Base-by-base conservation (phyloP, 2,113 vertebrate species). In the Indicator indicator region DNA sequence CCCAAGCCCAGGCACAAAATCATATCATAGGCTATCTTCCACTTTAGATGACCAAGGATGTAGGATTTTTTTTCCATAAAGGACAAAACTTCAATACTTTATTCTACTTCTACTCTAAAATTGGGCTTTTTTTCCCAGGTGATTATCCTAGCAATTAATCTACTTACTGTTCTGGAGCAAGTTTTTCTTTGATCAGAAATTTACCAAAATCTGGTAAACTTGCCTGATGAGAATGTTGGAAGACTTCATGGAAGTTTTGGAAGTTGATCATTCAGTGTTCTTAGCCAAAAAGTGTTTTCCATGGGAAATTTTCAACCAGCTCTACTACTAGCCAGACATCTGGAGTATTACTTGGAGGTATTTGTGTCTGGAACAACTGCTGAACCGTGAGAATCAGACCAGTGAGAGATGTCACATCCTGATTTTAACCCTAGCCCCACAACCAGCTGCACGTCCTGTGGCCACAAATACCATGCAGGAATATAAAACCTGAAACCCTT, bases 281-380 rank as follows among this genome's bases (percentile, higher is more conserved):
- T 77, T 73, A 88, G 54, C 4, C 65, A 69, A 54, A 38, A 92
- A 69, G 19, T 33, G 14, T 52, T 81, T 73, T 65, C 46, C 56
- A 44, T 54, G 80, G 92, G 83, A 96, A 96, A 88, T 92, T 95
- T 80, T 80, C 69, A 78, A 90, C 30, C 30, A 89, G 36, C 44
- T 89, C 52, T 77, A 60, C 46, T 64, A 64, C 24, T 54, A 81
- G 63, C 11, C 63, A 94, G 71, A 85, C 89, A 95, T 93, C 86
- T 92, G 93, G 81, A 92, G 33, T 32, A 89, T 70, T 52, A 91
- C 24, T 90, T 87, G 77, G 59, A 95, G 75, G 72, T 6, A 0
- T 90, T 77, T 83, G 52, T 90, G 81, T 19, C 67, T 93, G 70
- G 26, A 84, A 81, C 1, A 8, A 59, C 24, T 78, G 67, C 80